phyloP scores from a whole-genome alignment of 2,888 invertebrate genomes.

The Bellardia pandia region DNA sequence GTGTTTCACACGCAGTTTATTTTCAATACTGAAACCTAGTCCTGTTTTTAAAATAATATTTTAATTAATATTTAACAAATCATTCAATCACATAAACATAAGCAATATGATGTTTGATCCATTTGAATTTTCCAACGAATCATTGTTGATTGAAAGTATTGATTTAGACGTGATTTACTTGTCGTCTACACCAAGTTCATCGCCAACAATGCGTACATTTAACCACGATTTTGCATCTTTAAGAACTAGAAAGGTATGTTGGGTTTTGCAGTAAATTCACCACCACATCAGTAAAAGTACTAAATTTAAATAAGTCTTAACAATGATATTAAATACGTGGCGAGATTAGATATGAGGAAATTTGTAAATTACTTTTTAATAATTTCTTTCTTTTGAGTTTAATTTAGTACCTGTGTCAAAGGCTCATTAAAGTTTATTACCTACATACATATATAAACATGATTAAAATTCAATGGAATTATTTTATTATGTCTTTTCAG shows the following conservation, averaged over 20 bases:
- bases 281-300: neutral
- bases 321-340: neutral
- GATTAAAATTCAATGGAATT: neutral
- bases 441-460: neutral
- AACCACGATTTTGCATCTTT: slow-evolving; percentile 52
- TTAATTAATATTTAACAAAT: slow-evolving; percentile 7
- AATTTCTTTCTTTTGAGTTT: neutral
- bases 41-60: slow-evolving; percentile 18
- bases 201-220: slow-evolving; percentile 9
- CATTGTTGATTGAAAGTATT: slow-evolving; percentile 76
- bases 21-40: neutral
- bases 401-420: slow-evolving; percentile 11
- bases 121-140: slow-evolving; percentile 74
- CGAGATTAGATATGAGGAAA: neutral
- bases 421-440: neutral
- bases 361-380: neutral
- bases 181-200: slow-evolving; percentile 53
- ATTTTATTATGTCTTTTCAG: slow-evolving; percentile 76
- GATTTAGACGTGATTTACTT: slow-evolving; percentile 78
- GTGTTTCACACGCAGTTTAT: slow-evolving; percentile 75
- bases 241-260: slow-evolving; percentile 10
- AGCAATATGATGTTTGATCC: slow-evolving; percentile 30
- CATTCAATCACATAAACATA: neutral
- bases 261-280: neutral
- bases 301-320: neutral